Conservation (phyloP, 2,797 vertebrate species). For the Bradypodion pumilum region DNA sequence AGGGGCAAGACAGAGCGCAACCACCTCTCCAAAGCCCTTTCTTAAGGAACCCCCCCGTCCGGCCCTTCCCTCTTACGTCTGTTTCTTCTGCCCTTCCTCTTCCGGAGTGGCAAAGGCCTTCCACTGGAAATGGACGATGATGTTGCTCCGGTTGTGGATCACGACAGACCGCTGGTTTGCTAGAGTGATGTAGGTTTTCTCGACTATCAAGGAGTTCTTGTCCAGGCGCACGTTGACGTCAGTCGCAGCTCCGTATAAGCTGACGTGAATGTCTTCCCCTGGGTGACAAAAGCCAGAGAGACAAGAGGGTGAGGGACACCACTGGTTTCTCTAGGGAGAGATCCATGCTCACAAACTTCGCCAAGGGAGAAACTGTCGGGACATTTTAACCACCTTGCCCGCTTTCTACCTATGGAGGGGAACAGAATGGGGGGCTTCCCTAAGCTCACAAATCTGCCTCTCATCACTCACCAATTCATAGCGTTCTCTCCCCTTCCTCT, state of each 20-base stretch:
- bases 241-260: slow-evolving; percentile 79
- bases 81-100: slow-evolving; percentile 77
- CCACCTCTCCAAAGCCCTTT: no score
- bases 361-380: no score
- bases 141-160: slow-evolving; percentile 81
- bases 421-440: no score
- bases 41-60: no score
- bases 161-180: slow-evolving; percentile 70
- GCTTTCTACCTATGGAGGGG: no score
- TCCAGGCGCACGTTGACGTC: slow-evolving; percentile 82
- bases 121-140: slow-evolving; percentile 85
- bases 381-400: no score
- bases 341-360: no score
- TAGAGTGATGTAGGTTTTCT: slow-evolving; percentile 83
- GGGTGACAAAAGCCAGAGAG: slow-evolving; percentile 41
- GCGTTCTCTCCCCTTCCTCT: no score
- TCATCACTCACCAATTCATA: no score
- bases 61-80: slow-evolving; percentile 75
- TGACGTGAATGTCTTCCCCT: slow-evolving; percentile 85
- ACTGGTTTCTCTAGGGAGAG: no score
- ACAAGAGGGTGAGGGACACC: background rate
- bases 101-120: slow-evolving; percentile 74
- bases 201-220: slow-evolving; percentile 72
- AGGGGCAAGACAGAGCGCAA: no score
- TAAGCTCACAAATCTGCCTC: no score